These are phyloP conservation scores for Crotalus helleri DNA, from an alignment of 2,113 vertebrate genomes.

Conservation along the genomic window DNA sequence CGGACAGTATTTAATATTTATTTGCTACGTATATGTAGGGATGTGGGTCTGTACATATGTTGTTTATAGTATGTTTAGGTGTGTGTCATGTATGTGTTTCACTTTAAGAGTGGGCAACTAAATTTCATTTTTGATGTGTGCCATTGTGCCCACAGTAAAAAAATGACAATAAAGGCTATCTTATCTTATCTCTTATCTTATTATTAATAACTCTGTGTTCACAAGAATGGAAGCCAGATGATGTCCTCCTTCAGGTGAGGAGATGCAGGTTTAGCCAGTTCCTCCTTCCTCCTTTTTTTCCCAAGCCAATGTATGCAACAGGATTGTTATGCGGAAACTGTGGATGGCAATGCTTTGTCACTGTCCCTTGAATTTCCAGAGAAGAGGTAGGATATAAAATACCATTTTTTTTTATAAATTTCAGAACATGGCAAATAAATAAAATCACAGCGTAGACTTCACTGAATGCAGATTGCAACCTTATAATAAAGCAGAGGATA, in stretches of 20 bases:
- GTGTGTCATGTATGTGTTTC: too few species aligned
- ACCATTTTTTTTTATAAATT: neutral
- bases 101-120: too few species aligned
- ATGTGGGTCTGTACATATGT: too few species aligned
- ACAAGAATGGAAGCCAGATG: neutral
- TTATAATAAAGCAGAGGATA: neutral
- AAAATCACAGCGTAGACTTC: neutral
- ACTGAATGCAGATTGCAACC: neutral
- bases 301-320: neutral
- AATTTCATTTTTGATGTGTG: too few species aligned
- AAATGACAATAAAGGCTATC: too few species aligned
- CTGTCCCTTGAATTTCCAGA: neutral
- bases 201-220: neutral
- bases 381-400: neutral
- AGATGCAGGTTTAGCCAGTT: neutral
- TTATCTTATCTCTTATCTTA: neutral
- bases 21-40: too few species aligned
- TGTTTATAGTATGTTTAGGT: too few species aligned
- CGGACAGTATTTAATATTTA: too few species aligned
- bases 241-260: neutral
- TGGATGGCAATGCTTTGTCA: neutral
- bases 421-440: neutral
- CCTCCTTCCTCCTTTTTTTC: neutral
- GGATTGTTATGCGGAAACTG: neutral
- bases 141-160: too few species aligned